Percentiles rank a stretch among this genome's conserved stretches.
Conservation (phyloP, 2,888 invertebrate species). For the Saturnia pavonia region DNA sequence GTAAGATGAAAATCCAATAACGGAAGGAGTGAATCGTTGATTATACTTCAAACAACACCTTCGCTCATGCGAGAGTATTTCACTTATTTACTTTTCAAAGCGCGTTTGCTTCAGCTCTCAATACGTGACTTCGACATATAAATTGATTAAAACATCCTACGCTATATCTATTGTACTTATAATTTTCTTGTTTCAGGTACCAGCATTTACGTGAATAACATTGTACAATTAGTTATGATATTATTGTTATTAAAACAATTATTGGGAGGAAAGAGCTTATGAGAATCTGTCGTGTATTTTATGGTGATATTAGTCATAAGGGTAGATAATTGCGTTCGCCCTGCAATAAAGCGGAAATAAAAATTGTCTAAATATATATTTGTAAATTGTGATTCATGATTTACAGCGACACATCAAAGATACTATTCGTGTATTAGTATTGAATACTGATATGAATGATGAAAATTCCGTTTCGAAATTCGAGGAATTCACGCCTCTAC, state of each 20-base stretch:
- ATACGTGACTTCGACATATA: neutral
- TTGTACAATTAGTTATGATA: slow-evolving; percentile 45
- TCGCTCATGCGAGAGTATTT: neutral
- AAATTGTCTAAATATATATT: slow-evolving; percentile 32
- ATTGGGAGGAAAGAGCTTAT: slow-evolving; percentile 70
- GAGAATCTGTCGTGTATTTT: slow-evolving; percentile 60
- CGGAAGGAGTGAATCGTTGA: neutral
- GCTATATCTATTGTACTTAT: neutral
- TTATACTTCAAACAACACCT: slow-evolving; percentile 6
- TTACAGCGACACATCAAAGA: slow-evolving; percentile 14
- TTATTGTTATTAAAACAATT: slow-evolving; percentile 57
- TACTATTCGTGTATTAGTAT: neutral
- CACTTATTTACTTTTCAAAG: slow-evolving; percentile 2
- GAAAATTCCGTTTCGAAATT: slow-evolving; percentile 1
- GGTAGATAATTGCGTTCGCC: slow-evolving; percentile 57
- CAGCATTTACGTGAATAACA: slow-evolving; percentile 40
- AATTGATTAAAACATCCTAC: neutral
- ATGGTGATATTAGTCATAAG: slow-evolving; percentile 73
- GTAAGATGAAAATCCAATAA: neutral
- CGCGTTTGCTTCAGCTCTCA: neutral
- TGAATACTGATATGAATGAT: slow-evolving; percentile 9
- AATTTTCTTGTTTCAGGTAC: slow-evolving; percentile 60
- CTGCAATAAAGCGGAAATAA: slow-evolving; percentile 35
- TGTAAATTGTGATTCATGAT: slow-evolving; percentile 26
- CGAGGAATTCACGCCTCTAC: slow-evolving; percentile 3